A percentile compares a stretch with the other conserved stretches of the same genome.
Evolutionary conservation across 2,797 vertebrate species (phyloP).

Genomic region (Australoheros facetus): DNA sequence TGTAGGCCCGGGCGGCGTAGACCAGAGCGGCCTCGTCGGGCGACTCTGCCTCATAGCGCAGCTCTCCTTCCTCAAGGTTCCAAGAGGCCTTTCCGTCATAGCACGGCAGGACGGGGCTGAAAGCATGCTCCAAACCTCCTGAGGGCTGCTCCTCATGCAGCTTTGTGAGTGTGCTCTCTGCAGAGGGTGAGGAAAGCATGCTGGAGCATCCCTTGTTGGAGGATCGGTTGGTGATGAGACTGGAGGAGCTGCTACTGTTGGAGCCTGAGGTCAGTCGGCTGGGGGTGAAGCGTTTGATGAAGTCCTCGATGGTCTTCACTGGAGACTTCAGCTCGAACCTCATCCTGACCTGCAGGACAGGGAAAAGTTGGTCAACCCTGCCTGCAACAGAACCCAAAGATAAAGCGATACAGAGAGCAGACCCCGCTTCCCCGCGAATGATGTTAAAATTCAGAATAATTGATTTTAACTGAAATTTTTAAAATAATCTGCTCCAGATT

Average conservation of each 20-base stretch:
- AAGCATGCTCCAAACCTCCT: slow-evolving; percentile 75
- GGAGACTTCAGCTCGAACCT: slow-evolving; percentile 93
- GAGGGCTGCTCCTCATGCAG: slow-evolving; percentile 82
- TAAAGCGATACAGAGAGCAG: not conserved
- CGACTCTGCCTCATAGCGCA: slow-evolving; percentile 94
- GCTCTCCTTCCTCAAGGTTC: slow-evolving; percentile 80
- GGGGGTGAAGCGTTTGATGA: slow-evolving; percentile 93
- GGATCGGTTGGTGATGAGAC: slow-evolving; percentile 84
- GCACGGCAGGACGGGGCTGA: slow-evolving; percentile 60
- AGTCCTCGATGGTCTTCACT: slow-evolving; percentile 96
- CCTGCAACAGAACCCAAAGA: not conserved
- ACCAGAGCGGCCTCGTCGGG: slow-evolving; percentile 96
- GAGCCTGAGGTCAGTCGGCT: slow-evolving; percentile 91
- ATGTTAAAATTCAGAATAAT: too few relatives aligned
- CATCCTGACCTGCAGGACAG: slow-evolving; percentile 84
- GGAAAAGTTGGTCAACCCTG: not conserved
- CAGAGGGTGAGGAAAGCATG: slow-evolving; percentile 82
- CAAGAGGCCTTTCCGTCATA: slow-evolving; percentile 45
- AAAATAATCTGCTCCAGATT: too few relatives aligned
- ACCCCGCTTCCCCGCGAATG: not conserved
- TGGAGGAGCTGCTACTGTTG: slow-evolving; percentile 91
- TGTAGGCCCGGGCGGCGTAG: slow-evolving; percentile 93
- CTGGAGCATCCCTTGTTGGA: slow-evolving; percentile 81
- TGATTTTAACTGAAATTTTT: too few relatives aligned
- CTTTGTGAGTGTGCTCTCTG: slow-evolving; percentile 84